Evolutionary conservation across 2,888 invertebrate genomes (phyloP), one percentile per base, ranked within the genome.

Genomic region (Spodoptera littoralis): DNA sequence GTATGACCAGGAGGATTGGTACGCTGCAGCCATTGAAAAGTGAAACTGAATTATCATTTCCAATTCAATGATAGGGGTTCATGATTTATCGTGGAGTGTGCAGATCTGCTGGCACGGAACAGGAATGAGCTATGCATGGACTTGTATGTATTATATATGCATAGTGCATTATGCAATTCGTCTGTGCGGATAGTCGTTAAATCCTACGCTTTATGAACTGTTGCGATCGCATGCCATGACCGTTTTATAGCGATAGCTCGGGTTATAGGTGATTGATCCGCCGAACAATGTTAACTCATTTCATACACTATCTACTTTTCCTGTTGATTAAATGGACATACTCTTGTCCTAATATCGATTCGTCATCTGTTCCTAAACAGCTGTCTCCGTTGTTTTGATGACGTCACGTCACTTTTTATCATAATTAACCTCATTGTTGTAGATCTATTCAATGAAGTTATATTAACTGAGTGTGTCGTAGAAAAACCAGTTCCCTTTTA

Each of bases 241-340:
- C 86, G 86, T 86, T 90, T 88, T 84, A 90, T 85, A 73, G 81
- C 65, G 46, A 54, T 65, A 73, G 41, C 70, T 72, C 71, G 71
- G 87, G 87, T 88, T 86, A 88, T 83, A 88, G 87, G 86, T 85
- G 88, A 88, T 88, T 83, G 90, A 88, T 90, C 84, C 73, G 71
- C 53, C 43, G 24, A 62, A 70, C 78, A 69, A 65, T 77, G 73
- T 81, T 79, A 80, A 73, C 79, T 83, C 73, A 81, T 70, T 76
- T 59, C 64, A 75, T 72, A 65, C 58, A 49, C 48, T 60, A 53
- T 59, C 48, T 18, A 18, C 27, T 27, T 4, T 69, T 9, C 43
- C 63, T 57, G 47, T 55, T 48, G 47, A 61, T 67, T 69, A 52
- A 48, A 57, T 67, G 59, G 60, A 63, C 68, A 72, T 62, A 52